Conservation (phyloP, 2,888 invertebrate genomes). For the Heteropelma amictum region DNA sequence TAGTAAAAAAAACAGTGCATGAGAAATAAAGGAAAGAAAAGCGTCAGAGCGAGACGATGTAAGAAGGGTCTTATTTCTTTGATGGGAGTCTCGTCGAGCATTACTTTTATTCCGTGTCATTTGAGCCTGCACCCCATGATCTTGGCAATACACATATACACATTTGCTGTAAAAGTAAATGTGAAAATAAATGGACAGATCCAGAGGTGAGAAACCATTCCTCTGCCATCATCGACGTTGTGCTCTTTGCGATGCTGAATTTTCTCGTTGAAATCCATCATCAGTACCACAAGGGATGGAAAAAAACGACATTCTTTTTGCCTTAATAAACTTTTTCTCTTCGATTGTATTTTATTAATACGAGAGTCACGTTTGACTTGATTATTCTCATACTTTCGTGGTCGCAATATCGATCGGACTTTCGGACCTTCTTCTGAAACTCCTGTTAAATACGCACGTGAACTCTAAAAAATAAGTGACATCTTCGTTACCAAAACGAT, state of each 20-base stretch:
- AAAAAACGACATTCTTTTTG: no score
- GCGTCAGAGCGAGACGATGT: slow-evolving; percentile 57
- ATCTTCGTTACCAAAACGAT: slow-evolving; percentile 66
- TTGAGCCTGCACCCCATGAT: slow-evolving; percentile 75
- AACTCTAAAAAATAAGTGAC: neutral
- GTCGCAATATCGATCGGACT: no score
- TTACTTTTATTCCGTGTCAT: slow-evolving; percentile 78
- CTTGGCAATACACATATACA: slow-evolving; percentile 31
- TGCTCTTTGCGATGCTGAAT: no score
- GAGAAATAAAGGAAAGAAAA: slow-evolving; percentile 29
- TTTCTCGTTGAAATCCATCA: no score
- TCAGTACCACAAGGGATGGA: no score
- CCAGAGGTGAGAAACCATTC: neutral
- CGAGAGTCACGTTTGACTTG: no score
- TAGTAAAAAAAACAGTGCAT: neutral
- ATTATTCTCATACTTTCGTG: no score
- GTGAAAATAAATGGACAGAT: neutral
- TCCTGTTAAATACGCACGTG: neutral
- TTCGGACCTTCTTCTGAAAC: slow-evolving; percentile 39
- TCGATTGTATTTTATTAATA: no score
- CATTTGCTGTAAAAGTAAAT: slow-evolving; percentile 21
- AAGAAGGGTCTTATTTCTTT: slow-evolving; percentile 60
- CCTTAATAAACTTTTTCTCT: no score
- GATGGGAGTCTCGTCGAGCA: slow-evolving; percentile 67
- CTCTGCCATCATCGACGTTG: neutral